phyloP scores from a whole-genome alignment of 2,797 vertebrate species.

The Pantherophis vulpinus region DNA sequence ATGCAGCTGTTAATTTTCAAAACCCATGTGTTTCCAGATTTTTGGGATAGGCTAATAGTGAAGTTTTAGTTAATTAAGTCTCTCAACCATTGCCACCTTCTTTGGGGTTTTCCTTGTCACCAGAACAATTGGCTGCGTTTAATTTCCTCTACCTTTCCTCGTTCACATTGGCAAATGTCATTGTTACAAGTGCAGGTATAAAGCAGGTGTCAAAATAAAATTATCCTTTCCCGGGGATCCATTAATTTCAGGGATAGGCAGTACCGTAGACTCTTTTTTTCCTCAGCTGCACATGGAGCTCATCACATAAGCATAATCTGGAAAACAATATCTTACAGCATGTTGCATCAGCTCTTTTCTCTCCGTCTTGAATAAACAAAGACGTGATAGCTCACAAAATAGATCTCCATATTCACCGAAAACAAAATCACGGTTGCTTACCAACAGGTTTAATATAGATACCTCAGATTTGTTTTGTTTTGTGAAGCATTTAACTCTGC shows the following conservation, averaged over 20 bases:
- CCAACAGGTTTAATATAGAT: constrained; percentile 29
- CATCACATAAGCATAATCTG: constrained; percentile 7
- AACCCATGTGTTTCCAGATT: constrained; percentile 44
- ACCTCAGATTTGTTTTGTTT: not conserved
- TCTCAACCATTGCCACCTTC: constrained; percentile 50
- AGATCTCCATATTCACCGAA: constrained; percentile 19
- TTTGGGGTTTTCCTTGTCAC: constrained; percentile 34
- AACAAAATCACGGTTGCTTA: constrained; percentile 1
- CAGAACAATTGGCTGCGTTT: constrained; percentile 44
- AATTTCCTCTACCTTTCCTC: constrained; percentile 2
- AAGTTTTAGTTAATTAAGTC: constrained; percentile 56
- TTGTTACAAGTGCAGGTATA: constrained; percentile 34
- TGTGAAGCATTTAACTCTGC: constrained; percentile 28
- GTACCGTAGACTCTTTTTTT: not conserved
- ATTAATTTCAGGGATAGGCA: constrained; percentile 58
- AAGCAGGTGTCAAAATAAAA: constrained; percentile 45
- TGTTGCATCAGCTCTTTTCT: constrained; percentile 64
- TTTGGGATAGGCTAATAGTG: constrained; percentile 53
- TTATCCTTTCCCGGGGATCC: constrained; percentile 49
- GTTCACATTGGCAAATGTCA: constrained; percentile 23
- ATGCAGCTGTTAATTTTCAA: constrained; percentile 61
- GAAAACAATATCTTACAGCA: constrained; percentile 60
- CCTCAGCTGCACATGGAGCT: constrained; percentile 21
- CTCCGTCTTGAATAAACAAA: constrained; percentile 58
- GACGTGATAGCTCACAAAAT: constrained; percentile 33